Evolutionary conservation across 2,888 invertebrate genomes (phyloP).

Genomic region (Cistogaster globosa): DNA sequence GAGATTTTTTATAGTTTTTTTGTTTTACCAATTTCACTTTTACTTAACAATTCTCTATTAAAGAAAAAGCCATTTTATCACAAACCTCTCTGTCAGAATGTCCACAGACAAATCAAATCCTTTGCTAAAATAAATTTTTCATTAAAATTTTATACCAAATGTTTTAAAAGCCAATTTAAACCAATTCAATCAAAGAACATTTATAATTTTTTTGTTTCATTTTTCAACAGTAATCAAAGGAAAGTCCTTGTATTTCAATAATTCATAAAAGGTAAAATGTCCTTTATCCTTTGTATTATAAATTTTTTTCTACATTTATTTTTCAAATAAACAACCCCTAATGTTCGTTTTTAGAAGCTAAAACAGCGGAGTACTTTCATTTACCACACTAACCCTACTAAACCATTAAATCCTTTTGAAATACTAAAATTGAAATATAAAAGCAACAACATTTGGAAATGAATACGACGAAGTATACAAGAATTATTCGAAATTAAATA

Average conservation of each 20-base stretch:
- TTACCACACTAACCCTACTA: constrained; percentile 27
- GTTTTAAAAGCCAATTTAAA: constrained; percentile 11
- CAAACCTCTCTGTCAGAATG: no score
- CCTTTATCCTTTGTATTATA: constrained; percentile 23
- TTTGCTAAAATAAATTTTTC: no score
- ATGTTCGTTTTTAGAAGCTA: not conserved
- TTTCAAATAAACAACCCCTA: not conserved
- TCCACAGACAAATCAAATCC: no score
- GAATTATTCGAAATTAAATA: no score
- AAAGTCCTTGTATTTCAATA: constrained; percentile 42
- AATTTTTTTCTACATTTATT: not conserved
- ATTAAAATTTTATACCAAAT: constrained; percentile 1
- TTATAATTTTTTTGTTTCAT: not conserved
- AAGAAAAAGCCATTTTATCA: no score
- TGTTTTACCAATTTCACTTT: no score
- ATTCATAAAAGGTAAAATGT: constrained; percentile 40
- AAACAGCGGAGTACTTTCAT: not conserved
- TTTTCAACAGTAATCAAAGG: constrained; percentile 11
- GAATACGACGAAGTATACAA: no score
- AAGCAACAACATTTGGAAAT: no score
- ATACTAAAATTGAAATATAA: not conserved
- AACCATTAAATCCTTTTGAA: constrained; percentile 39
- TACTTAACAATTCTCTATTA: no score
- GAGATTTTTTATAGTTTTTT: no score
- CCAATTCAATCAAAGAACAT: not conserved